A percentile compares a stretch with the other conserved stretches of the same genome.
phyloP scores from a whole-genome alignment of 2,888 invertebrate genomes.

The Tetheella fluctuosa region DNA sequence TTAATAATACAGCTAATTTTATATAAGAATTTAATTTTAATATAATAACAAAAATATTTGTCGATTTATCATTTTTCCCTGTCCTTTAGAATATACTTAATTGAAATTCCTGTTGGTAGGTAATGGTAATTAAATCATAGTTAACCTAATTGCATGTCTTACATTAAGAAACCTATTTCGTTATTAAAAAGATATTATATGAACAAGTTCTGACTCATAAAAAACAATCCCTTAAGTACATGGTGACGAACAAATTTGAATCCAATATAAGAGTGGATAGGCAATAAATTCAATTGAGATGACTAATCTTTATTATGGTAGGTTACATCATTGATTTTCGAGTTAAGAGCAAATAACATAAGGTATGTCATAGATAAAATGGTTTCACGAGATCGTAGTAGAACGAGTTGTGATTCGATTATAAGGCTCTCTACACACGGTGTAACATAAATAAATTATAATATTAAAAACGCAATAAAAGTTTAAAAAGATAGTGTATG shows the following conservation, averaged over 20 bases:
- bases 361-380: not conserved
- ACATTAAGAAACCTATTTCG: not conserved
- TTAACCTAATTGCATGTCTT: no score
- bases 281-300: not conserved
- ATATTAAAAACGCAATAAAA: not conserved
- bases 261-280: not conserved
- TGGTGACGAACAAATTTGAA: not conserved
- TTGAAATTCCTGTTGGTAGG: no score
- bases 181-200: not conserved
- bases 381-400: conserved; percentile 3
- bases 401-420: not conserved
- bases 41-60: not conserved
- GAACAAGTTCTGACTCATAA: not conserved
- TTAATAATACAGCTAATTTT: not conserved
- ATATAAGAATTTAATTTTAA: not conserved
- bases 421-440: not conserved
- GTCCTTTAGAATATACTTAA: not conserved
- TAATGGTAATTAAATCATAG: not conserved
- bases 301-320: conserved; percentile 6
- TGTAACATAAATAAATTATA: not conserved
- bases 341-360: conserved; percentile 3
- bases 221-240: not conserved
- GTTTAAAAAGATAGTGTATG: no score
- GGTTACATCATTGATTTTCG: not conserved
- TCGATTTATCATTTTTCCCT: not conserved